These are phyloP conservation scores for Dasyprocta punctata DNA, from an alignment of 2,113 vertebrate species.

Conservation along the genomic window DNA sequence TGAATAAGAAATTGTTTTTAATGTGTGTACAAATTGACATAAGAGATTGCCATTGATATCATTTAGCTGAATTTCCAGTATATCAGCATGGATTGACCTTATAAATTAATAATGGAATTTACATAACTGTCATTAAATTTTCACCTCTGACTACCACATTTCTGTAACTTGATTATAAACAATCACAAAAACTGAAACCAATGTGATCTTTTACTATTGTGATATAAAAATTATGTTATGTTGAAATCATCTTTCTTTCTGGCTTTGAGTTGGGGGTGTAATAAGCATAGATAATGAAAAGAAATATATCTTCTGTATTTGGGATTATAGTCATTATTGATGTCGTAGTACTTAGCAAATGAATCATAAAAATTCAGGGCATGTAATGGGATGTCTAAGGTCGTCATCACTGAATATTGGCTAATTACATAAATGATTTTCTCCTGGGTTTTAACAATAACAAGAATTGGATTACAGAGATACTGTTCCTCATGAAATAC, in stretches of 20 bases:
- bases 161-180: neutral
- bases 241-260: neutral
- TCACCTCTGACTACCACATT: neutral
- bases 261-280: neutral
- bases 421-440: constrained; percentile 3
- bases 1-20: constrained; percentile 15
- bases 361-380: neutral
- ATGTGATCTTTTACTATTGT: neutral
- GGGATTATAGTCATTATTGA: neutral
- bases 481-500: neutral
- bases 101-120: constrained; percentile 25
- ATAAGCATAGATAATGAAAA: neutral
- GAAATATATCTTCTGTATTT: neutral
- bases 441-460: neutral
- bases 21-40: neutral
- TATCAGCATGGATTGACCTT: neutral
- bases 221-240: neutral
- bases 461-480: neutral
- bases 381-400: neutral
- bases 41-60: neutral
- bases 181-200: neutral
- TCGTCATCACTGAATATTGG: constrained; percentile 23
- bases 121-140: neutral
- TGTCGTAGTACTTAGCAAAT: neutral
- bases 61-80: constrained; percentile 56